Conservation (phyloP, 2,113 vertebrate genomes). For the Eupsittula cactorum region DNA sequence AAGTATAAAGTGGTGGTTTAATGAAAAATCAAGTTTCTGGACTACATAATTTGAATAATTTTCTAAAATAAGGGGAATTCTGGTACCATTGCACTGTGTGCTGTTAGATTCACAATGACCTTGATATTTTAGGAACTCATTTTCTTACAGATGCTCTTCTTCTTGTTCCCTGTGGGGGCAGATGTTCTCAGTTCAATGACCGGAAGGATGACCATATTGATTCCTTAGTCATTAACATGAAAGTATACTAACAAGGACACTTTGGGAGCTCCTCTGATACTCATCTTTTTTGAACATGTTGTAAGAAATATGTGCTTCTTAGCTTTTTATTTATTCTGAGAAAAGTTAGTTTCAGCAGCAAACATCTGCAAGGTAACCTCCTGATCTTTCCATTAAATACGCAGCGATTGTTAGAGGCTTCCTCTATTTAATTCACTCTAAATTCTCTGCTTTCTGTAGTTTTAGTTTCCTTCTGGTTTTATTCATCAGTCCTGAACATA, state of each 20-base stretch:
- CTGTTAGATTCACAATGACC: background rate
- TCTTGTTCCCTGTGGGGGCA: background rate
- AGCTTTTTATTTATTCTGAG: background rate
- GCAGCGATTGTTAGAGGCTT: background rate
- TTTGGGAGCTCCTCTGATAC: background rate
- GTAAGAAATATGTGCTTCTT: background rate
- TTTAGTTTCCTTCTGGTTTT: slow-evolving; percentile 13
- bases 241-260: background rate
- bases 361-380: slow-evolving; percentile 8
- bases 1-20: background rate
- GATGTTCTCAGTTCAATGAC: background rate
- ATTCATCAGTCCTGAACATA: slow-evolving; percentile 40
- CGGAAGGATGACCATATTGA: background rate
- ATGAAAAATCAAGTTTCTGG: background rate
- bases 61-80: background rate
- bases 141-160: background rate
- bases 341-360: background rate
- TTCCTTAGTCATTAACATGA: background rate
- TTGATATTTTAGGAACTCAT: background rate
- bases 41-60: background rate
- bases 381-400: background rate
- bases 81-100: background rate
- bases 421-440: slow-evolving; percentile 19
- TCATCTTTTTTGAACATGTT: background rate
- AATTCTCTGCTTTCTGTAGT: slow-evolving; percentile 21